Evolutionary conservation across 2,888 invertebrate genomes (phyloP), one percentile per base, ranked within the genome.

Genomic region (Ditula angustiorana): DNA sequence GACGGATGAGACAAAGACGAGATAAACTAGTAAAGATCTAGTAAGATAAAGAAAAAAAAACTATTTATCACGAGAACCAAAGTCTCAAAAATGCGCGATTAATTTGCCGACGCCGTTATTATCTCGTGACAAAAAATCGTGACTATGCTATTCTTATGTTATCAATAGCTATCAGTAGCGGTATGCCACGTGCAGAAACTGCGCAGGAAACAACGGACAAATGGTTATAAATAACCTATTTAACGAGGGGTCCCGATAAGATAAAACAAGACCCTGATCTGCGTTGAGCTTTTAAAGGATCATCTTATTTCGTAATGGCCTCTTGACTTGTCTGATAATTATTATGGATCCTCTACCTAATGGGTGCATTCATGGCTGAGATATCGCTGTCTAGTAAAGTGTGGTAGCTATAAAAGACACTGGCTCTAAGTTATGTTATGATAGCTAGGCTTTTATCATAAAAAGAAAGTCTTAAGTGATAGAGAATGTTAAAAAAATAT

Each of bases 251-350:
- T 67, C 56, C 61, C 50, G 70, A 71, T 74, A 71, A 72, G 59
- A 46, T 49, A 62, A 59, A 35, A 59, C 33, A 5, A 19, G 44
- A 35, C 44, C 59, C 7, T 46, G 62, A 50, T 44, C 63, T 52
- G 37, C 33, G 46, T 24, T 44, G 60, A 65, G 62, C 69, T 69
- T 71, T 70, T 69, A 64, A 70, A 72, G 71, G 59, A 65, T 74
- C 57, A 71, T 72, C 68, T 50, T 73, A 72, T 69, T 71, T 67
- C 66, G 58, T 63, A 24, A 60, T 57, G 71, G 71, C 69, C 74
- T 74, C 68, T 72, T 68, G 66, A 70, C 67, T 61, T 37, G 8
- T 1, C 41, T 52, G 67, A 67, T 67, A 67, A 61, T 41, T 19
- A 23, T 30, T 26, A 41, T 2, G 2, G 23, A 19, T 46, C 21